Percentiles rank a stretch among this genome's conserved stretches.
These are phyloP conservation scores for Hylomyscus alleni DNA, from an alignment of 2,797 vertebrate genomes.

Conservation along the genomic window DNA sequence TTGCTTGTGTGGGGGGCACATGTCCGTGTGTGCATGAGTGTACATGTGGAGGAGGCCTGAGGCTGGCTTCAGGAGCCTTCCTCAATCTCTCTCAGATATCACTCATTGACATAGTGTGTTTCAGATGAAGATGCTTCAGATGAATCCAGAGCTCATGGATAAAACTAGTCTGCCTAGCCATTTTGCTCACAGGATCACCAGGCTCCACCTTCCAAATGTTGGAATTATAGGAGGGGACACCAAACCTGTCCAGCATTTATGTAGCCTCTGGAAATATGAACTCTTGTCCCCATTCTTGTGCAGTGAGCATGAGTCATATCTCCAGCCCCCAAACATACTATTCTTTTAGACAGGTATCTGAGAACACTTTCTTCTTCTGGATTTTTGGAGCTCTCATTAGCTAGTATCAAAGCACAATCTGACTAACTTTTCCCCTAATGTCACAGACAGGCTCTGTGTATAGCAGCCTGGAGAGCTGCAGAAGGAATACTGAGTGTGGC, in stretches of 20 bases:
- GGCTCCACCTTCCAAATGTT: neutral
- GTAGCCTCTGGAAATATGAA: neutral
- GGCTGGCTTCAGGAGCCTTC: neutral
- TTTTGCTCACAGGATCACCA: neutral
- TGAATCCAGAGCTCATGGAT: neutral
- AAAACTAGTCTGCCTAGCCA: neutral
- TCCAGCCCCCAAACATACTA: neutral
- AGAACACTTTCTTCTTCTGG: constrained; percentile 33
- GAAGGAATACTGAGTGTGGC: neutral
- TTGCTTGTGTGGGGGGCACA: neutral
- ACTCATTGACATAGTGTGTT: neutral
- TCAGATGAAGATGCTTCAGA: neutral
- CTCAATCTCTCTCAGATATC: neutral
- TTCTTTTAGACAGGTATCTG: constrained; percentile 50
- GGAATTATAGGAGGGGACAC: neutral
- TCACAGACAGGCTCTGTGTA: neutral
- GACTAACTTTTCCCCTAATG: neutral
- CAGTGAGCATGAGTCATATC: neutral
- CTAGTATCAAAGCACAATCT: constrained; percentile 22
- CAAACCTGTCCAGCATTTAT: neutral
- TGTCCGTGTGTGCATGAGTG: neutral
- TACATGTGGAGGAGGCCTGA: neutral
- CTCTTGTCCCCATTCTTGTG: neutral
- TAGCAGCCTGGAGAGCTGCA: neutral
- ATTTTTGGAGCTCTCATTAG: constrained; percentile 53